Evolutionary conservation across 2,888 invertebrate genomes (phyloP).

Genomic region (Drosophila kuntzei): DNA sequence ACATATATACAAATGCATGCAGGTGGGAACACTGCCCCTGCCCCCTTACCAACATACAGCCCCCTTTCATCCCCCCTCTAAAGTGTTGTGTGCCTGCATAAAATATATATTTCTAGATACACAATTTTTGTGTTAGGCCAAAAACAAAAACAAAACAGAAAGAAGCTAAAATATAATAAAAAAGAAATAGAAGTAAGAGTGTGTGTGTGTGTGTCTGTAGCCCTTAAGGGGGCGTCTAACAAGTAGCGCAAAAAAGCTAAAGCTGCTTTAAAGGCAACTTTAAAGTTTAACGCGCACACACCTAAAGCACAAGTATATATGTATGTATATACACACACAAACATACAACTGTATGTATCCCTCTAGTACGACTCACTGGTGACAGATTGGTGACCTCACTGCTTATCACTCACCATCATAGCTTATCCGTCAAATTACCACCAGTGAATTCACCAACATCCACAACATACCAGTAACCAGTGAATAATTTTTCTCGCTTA

Average conservation of each 20-base stretch:
- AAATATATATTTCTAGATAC: slow-evolving; percentile 71
- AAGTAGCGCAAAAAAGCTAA: slow-evolving; percentile 18
- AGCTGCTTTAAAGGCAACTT: slow-evolving; percentile 56
- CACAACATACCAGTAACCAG: too few relatives aligned
- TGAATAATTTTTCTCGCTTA: too few relatives aligned
- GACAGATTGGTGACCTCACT: too few relatives aligned
- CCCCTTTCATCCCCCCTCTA: slow-evolving; percentile 18
- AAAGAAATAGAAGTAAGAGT: slow-evolving; percentile 23
- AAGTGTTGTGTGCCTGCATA: slow-evolving; percentile 66
- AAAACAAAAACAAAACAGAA: slow-evolving; percentile 28
- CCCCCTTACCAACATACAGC: not conserved
- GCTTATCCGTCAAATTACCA: too few relatives aligned
- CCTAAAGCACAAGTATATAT: slow-evolving; percentile 18
- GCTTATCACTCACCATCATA: too few relatives aligned
- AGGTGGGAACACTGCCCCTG: slow-evolving; percentile 41
- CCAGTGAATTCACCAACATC: too few relatives aligned
- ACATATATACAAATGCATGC: slow-evolving; percentile 32
- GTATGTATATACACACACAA: slow-evolving; percentile 4
- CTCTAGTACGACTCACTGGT: too few relatives aligned
- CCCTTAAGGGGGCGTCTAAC: slow-evolving; percentile 11
- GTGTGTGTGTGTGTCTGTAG: slow-evolving; percentile 9
- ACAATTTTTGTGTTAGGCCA: slow-evolving; percentile 66
- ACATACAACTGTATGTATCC: slow-evolving; percentile 17
- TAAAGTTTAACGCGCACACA: slow-evolving; percentile 49
- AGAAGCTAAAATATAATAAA: slow-evolving; percentile 21